These are phyloP conservation scores for Sialis fuliginosa DNA, from an alignment of 2,888 invertebrate species.

Conservation along the genomic window DNA sequence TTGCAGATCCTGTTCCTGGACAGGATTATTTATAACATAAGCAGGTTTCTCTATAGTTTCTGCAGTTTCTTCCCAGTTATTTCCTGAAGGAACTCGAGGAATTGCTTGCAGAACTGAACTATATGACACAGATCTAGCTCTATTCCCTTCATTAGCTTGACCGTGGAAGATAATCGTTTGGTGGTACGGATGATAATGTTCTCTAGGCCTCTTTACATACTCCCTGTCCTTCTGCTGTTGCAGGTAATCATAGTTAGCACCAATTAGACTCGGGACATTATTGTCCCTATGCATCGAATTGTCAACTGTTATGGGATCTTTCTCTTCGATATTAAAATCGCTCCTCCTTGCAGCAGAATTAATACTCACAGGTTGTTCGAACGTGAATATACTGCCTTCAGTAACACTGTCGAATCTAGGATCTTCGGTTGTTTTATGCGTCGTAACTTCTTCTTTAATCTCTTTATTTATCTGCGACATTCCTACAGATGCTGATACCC, in stretches of 20 bases:
- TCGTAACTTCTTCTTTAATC: conserved; percentile 5
- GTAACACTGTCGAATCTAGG: conserved; percentile 8
- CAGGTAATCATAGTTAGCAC: conserved; percentile 32
- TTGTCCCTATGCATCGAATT: conserved; percentile 12
- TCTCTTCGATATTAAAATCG: conserved; percentile 38
- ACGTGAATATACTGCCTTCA: conserved; percentile 17
- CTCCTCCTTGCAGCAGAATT: conserved; percentile 36
- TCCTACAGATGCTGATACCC: conserved; percentile 10
- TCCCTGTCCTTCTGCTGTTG: conserved; percentile 27
- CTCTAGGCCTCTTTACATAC: conserved; percentile 16
- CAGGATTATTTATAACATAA: conserved; percentile 15
- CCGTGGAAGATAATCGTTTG: conserved; percentile 32
- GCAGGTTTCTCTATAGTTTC: conserved; percentile 17
- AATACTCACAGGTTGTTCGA: conserved; percentile 27
- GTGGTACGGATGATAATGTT: conserved; percentile 29
- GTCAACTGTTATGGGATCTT: conserved; percentile 31
- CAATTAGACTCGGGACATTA: conserved; percentile 14
- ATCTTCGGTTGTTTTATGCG: conserved; percentile 3
- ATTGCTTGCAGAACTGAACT: conserved; percentile 29
- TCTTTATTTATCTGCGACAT: conserved; percentile 4
- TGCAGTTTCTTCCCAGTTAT: neutral
- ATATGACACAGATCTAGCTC: conserved; percentile 34
- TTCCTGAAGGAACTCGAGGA: neutral
- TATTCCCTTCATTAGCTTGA: conserved; percentile 17
- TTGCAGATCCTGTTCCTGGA: neutral